A percentile compares a stretch with the other conserved stretches of the same genome.
phyloP scores from a whole-genome alignment of 2,113 vertebrate genomes.

The Petroica traversi region DNA sequence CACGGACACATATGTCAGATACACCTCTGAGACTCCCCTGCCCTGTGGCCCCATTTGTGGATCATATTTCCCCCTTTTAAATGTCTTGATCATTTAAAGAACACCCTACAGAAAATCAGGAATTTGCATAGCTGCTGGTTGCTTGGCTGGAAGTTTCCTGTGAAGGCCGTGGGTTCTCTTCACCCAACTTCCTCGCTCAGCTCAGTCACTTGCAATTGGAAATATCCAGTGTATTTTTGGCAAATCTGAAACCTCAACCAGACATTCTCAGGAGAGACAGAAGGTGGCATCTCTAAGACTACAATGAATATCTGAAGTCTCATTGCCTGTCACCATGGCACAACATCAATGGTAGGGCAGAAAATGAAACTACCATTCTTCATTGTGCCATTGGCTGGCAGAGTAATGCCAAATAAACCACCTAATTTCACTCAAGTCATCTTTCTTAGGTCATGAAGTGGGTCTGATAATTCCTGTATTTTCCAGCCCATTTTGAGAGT shows the following conservation, averaged over 20 bases:
- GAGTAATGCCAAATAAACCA: not conserved
- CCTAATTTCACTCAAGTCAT: not conserved
- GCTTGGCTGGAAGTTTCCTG: not conserved
- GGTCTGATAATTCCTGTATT: not conserved
- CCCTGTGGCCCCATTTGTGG: not conserved
- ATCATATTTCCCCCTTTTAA: not conserved
- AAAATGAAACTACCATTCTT: not conserved
- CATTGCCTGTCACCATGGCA: not conserved
- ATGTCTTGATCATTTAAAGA: not conserved
- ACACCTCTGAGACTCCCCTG: not conserved
- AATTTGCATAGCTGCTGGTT: not conserved
- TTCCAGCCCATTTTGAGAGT: not conserved
- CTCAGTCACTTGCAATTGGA: not conserved
- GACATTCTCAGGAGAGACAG: not conserved
- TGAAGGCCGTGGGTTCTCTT: accelerated
- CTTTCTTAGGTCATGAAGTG: not conserved
- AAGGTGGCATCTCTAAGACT: not conserved
- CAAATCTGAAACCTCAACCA: not conserved
- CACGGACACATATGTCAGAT: not conserved
- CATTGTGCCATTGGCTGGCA: not conserved
- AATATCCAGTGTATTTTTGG: not conserved
- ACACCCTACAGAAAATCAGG: not conserved
- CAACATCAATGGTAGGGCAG: not conserved
- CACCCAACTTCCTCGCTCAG: not conserved
- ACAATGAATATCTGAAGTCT: not conserved